Evolutionary conservation across 2,888 invertebrate genomes (phyloP).

Genomic region (Camponotus fellah): DNA sequence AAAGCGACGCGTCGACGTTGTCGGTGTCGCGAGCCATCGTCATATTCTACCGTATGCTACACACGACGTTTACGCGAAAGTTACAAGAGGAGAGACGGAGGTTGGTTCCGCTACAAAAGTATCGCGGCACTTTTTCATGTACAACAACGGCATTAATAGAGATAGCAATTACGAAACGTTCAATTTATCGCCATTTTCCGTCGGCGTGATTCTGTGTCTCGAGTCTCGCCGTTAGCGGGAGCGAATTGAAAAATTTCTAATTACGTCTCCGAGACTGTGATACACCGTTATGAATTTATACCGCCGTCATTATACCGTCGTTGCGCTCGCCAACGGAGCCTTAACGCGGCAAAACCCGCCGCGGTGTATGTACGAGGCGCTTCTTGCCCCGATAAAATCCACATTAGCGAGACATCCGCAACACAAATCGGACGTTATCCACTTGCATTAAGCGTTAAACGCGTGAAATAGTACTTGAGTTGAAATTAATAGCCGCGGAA

Average conservation of each 20-base stretch:
- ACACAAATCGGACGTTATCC: constrained; percentile 29
- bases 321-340: constrained; percentile 15
- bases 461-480: constrained; percentile 25
- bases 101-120: not conserved
- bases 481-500: constrained; percentile 20
- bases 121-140: not conserved
- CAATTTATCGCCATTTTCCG: constrained; percentile 33
- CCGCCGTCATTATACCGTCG: constrained; percentile 47
- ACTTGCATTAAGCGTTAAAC: constrained; percentile 14
- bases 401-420: constrained; percentile 17
- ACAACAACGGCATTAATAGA: constrained; percentile 43
- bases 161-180: constrained; percentile 50
- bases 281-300: constrained; percentile 55
- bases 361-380: not conserved
- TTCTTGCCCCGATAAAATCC: constrained; percentile 24
- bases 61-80: constrained; percentile 27
- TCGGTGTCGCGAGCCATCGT: constrained; percentile 49
- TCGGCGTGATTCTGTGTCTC: constrained; percentile 9
- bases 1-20: constrained; percentile 63
- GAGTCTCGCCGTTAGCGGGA: not conserved
- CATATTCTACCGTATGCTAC: constrained; percentile 55
- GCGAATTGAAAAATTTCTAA: constrained; percentile 53
- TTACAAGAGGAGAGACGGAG: constrained; percentile 2
- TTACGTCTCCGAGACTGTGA: constrained; percentile 23
- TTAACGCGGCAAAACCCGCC: constrained; percentile 23